These are phyloP conservation scores for Catocala sponsa DNA, from an alignment of 2,888 invertebrate genomes.

Conservation along the genomic window DNA sequence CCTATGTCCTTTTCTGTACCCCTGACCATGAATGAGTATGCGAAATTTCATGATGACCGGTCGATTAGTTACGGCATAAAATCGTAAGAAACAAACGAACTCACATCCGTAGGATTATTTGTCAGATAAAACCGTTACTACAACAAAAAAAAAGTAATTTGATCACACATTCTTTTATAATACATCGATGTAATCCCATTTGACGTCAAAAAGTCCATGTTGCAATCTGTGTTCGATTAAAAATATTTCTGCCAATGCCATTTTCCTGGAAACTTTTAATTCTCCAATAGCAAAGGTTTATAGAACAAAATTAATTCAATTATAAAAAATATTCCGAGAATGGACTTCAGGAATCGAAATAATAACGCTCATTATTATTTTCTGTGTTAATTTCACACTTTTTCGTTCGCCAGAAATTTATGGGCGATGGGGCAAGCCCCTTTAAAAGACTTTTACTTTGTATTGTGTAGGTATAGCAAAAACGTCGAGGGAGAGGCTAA, in stretches of 20 bases:
- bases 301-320: conserved; percentile 23
- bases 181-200: no score
- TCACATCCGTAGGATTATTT: no score
- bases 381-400: conserved; percentile 34
- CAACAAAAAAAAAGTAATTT: no score
- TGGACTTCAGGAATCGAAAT: conserved; percentile 12
- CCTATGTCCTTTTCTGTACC: no score
- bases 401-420: conserved; percentile 42
- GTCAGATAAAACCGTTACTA: no score
- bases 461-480: conserved; percentile 15
- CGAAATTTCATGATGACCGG: no score
- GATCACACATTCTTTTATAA: no score
- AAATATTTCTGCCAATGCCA: not conserved
- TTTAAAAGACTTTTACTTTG: conserved; percentile 27
- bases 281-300: conserved; percentile 10
- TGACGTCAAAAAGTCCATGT: no score
- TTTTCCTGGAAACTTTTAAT: conserved; percentile 6
- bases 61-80: no score
- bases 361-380: conserved; percentile 25
- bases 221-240: not conserved
- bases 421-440: conserved; percentile 39
- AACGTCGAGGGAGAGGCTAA: conserved; percentile 51
- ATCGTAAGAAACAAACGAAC: no score
- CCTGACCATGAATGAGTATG: no score
- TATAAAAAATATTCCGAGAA: conserved; percentile 18